Conservation (phyloP, 1,140 invertebrate species). For the Charaxes varanes region DNA sequence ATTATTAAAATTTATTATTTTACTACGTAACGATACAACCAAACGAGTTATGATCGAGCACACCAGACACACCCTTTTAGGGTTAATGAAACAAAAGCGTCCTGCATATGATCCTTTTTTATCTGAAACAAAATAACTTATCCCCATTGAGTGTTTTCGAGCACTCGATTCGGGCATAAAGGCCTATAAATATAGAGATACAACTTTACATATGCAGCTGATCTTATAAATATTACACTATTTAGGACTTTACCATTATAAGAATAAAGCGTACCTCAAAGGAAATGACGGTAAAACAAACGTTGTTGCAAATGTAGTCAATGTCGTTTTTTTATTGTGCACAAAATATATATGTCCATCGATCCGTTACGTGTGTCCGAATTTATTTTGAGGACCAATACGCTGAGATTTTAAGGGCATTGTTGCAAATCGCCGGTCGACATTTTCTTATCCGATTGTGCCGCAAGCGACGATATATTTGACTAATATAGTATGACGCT, state of each 20-base stretch:
- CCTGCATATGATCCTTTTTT: constrained; percentile 36
- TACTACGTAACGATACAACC: no score
- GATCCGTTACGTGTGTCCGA: constrained; percentile 15
- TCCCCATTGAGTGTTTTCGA: constrained; percentile 39
- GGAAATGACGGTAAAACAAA: background rate
- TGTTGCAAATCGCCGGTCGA: constrained; percentile 12
- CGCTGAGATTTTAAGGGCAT: constrained; percentile 14
- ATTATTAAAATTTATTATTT: no score
- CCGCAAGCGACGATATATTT: constrained; percentile 8
- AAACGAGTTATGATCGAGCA: constrained; percentile 20
- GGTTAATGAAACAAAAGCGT: constrained; percentile 47
- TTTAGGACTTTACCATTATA: background rate
- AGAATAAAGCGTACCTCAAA: background rate
- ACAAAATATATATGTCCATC: constrained; percentile 17
- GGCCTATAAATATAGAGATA: constrained; percentile 36
- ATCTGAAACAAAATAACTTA: constrained; percentile 40
- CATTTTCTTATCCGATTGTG: constrained; percentile 5
- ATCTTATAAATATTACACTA: background rate
- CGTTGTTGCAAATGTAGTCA: constrained; percentile 10
- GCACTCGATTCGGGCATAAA: constrained; percentile 37
- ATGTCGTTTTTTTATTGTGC: constrained; percentile 21
- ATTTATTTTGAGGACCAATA: constrained; percentile 17
- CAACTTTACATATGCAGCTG: constrained; percentile 12
- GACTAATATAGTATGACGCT: constrained; percentile 6
- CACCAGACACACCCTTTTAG: constrained; percentile 34